phyloP scores from a whole-genome alignment of 1,140 invertebrate species.

The Manduca sexta region DNA sequence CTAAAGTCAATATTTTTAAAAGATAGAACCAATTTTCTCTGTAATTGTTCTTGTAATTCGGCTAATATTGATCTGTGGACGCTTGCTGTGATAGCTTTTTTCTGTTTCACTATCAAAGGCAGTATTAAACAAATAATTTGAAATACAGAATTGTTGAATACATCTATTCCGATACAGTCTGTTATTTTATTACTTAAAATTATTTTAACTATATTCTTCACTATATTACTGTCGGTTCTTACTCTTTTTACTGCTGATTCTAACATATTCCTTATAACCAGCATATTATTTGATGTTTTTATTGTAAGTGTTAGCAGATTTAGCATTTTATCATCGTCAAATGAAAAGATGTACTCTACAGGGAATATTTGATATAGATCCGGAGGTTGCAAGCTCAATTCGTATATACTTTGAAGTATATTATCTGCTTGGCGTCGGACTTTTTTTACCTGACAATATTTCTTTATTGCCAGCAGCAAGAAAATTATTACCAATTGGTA shows the following conservation, averaged over 20 bases:
- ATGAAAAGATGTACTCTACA: constrained; percentile 45
- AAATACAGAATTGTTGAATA: constrained; percentile 47
- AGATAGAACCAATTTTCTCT: constrained; percentile 43
- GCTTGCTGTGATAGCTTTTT: constrained; percentile 48
- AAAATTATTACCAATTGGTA: constrained; percentile 51
- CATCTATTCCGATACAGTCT: constrained; percentile 33
- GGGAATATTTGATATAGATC: constrained; percentile 57
- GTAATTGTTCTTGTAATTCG: constrained; percentile 58
- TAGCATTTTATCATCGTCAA: constrained; percentile 34
- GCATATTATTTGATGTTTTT: constrained; percentile 40
- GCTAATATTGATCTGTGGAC: constrained; percentile 55
- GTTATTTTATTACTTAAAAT: constrained; percentile 43
- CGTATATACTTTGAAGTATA: constrained; percentile 42
- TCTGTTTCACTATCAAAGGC: constrained; percentile 57
- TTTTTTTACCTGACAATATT: constrained; percentile 45
- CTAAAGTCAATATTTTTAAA: constrained; percentile 58
- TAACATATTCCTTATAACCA: constrained; percentile 43
- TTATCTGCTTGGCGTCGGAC: constrained; percentile 35
- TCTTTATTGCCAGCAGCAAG: constrained; percentile 44
- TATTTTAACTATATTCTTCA: constrained; percentile 47
- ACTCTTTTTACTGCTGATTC: constrained; percentile 58
- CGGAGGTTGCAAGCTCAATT: constrained; percentile 49
- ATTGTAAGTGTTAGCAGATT: constrained; percentile 47
- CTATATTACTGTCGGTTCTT: constrained; percentile 43
- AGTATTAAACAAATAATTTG: constrained; percentile 56